Base-by-base conservation (phyloP, 2,797 vertebrate species). In the Xenops minutus region DNA sequence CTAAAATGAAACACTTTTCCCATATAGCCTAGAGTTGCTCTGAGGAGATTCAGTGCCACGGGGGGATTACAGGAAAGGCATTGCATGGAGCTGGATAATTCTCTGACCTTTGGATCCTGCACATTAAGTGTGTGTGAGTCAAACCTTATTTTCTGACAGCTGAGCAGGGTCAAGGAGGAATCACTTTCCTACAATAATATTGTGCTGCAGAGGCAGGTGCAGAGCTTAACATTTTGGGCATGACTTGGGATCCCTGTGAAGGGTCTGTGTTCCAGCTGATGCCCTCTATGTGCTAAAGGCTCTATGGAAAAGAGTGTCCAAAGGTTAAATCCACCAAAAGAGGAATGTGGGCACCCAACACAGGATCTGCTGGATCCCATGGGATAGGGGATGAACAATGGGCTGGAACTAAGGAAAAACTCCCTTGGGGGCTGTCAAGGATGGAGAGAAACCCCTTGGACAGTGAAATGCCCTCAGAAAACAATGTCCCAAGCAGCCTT, bases 1-100 rank as follows among this genome's bases (percentile, higher is more conserved):
- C 85, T 93, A 94, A 76, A 94, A 92, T 4, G 41, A 83, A 94
- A 94, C 21, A 6, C n/a, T 88, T 90, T 77, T 36, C 54, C 58
- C 52, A 41, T 37, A 49, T 1, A 91, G 51, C n/a, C 58, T 12
- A 2, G 21, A 88, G 84, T 11, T 29, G 26, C 34, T 93, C 46
- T 32, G 72, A 84, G 76, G 49, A 91, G 64, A 67, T 85, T 76
- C 78, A 4, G 27, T 49, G 74, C 88, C 80, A 56, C 13, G 2
- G 34, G 21, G 26, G 27, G 44, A 85, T 81, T 88, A 87, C 8
- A 56, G 46, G 64, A 49, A 76, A 79, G 51, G 55, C 22, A 6
- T 11, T 41, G 74, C 19, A 39, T 1, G 54, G 51, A 74, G 72
- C n/a, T 78, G 64, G 85, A 17, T 64, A 46, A 74, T 58, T 83